Base-by-base conservation (phyloP, 2,113 vertebrate genomes). In the Aramus guarauna region DNA sequence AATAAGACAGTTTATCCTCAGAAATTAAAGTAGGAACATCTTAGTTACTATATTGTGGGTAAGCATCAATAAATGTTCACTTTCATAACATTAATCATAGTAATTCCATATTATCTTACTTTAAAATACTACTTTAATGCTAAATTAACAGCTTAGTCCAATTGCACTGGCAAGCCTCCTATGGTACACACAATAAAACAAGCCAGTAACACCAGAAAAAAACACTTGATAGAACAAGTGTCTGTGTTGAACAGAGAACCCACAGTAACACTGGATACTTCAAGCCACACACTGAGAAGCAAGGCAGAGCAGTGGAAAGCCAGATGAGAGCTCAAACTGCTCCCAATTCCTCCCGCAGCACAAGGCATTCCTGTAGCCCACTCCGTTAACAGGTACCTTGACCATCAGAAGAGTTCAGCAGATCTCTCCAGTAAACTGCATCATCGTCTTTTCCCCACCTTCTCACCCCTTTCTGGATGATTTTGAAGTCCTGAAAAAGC, bases 241-340 rank as follows among this genome's bases (percentile, higher is more conserved):
- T 7, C 37, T 66, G 43, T 59, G 7, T 17, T 50, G 55, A 92
- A 36, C 34, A 52, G 43, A 79, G 58, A 76, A 21, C 19, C 36
- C 77, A 30, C 27, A 58, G n/a, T 23, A 59, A 12, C 50, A 22
- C 19, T 15, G 22, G 26, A 64, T 37, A 32, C 26, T 37, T 41
- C 43, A 58, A 74, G 47, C 20, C 60, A 78, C 19, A 9, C 2
- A 2, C 0, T 1, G 10, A 27, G 7, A 80, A 12, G 6, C 1
- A 3, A 76, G 43, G 26, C n/a, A 63, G 9, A n/a, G 14, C 8
- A 2, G 21, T 48, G 21, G 48, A 62, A 78, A 85, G 43, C 2
- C 47, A 59, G 29, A n/a, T 0, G 1, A 69, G 36, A 60, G 29
- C 39, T 74, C 45, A 36, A 58, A 27, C 64, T 41, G 18, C n/a